Conservation (phyloP, 2,797 vertebrate genomes). For the Staurois parvus region DNA sequence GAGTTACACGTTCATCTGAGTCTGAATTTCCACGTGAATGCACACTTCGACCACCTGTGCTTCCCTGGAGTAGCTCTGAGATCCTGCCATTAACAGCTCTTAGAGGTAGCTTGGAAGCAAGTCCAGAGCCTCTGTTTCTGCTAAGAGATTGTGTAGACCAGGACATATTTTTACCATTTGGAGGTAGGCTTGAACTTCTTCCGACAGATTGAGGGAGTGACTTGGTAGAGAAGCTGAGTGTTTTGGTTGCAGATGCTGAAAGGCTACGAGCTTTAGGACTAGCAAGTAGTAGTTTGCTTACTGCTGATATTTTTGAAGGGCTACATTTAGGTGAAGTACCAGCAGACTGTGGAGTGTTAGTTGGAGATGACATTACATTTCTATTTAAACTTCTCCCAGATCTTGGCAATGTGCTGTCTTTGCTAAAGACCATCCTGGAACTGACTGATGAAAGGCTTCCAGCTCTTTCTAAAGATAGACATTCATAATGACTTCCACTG, state of each 20-base stretch:
- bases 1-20: slow-evolving; percentile 72
- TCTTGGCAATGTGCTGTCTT: slow-evolving; percentile 87
- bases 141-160: slow-evolving; percentile 89
- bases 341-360: slow-evolving; percentile 72
- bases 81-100: slow-evolving; percentile 89
- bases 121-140: slow-evolving; percentile 83
- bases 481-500: slow-evolving; percentile 87
- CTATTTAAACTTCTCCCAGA: slow-evolving; percentile 83
- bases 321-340: slow-evolving; percentile 77
- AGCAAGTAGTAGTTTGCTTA: slow-evolving; percentile 89
- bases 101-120: slow-evolving; percentile 85
- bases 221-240: slow-evolving; percentile 86
- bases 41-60: slow-evolving; percentile 70
- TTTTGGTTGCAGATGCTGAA: slow-evolving; percentile 87
- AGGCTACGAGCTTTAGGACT: slow-evolving; percentile 87
- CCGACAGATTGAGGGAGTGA: slow-evolving; percentile 84
- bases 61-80: slow-evolving; percentile 86
- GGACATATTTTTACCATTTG: slow-evolving; percentile 85
- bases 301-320: slow-evolving; percentile 87
- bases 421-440: slow-evolving; percentile 77
- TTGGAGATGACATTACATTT: slow-evolving; percentile 80
- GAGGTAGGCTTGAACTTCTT: slow-evolving; percentile 85
- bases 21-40: slow-evolving; percentile 74
- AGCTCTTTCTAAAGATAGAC: slow-evolving; percentile 83
- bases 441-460: slow-evolving; percentile 83